These are phyloP conservation scores for Nematolebias whitei DNA, from an alignment of 2,113 vertebrate genomes.

Conservation along the genomic window DNA sequence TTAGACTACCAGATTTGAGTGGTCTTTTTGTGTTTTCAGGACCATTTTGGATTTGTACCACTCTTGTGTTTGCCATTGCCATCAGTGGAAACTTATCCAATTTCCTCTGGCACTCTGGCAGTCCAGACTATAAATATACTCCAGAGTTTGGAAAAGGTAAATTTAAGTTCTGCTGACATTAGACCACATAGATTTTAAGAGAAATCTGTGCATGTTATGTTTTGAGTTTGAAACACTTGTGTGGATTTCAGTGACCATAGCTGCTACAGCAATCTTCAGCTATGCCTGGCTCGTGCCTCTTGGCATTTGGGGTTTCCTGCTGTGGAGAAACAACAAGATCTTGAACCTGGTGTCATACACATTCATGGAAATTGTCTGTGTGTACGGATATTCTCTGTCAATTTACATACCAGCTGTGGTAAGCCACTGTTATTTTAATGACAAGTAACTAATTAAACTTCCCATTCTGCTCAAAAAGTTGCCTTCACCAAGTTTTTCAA, in stretches of 20 bases:
- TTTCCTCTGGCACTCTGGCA: constrained; percentile 83
- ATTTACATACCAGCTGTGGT: constrained; percentile 96
- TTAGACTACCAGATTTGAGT: no score
- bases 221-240: constrained; percentile 1
- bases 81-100: constrained; percentile 96
- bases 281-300: constrained; percentile 95
- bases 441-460: neutral
- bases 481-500: no score
- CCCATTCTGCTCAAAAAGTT: neutral
- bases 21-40: constrained; percentile 75
- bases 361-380: constrained; percentile 95
- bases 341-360: constrained; percentile 93
- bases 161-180: neutral
- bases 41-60: constrained; percentile 98
- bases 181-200: neutral
- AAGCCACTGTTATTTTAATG: constrained; percentile 55
- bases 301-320: constrained; percentile 91
- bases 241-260: constrained; percentile 89
- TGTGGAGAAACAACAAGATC: constrained; percentile 93
- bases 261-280: constrained; percentile 91
- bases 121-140: constrained; percentile 86
- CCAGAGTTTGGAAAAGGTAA: constrained; percentile 95
- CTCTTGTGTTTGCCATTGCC: constrained; percentile 92
- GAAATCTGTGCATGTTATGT: neutral
- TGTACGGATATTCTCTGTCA: constrained; percentile 95